These are phyloP conservation scores for Drosophila demipolita DNA, from an alignment of 2,888 invertebrate species.

Conservation along the genomic window DNA sequence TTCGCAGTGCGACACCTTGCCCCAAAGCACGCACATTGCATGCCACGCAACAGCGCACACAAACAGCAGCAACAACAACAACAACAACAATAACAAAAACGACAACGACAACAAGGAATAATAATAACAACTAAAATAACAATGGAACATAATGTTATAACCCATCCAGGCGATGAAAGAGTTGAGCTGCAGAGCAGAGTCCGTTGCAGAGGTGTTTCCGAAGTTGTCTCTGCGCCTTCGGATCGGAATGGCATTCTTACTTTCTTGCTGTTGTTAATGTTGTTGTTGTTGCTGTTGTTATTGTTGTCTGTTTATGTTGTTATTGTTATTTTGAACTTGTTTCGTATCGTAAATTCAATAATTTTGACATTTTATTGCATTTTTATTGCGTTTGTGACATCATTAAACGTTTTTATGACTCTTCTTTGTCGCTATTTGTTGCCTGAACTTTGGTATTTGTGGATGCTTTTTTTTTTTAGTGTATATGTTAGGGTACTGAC, in stretches of 20 bases:
- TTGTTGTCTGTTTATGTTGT: conserved; percentile 39
- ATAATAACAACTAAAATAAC: conserved; percentile 57
- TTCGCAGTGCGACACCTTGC: conserved; percentile 77
- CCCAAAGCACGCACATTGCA: conserved; percentile 71
- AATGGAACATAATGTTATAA: conserved; percentile 75
- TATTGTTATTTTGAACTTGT: conserved; percentile 75
- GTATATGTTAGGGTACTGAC: background rate
- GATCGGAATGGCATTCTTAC: conserved; percentile 48
- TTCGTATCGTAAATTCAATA: conserved; percentile 81
- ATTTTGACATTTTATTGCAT: conserved; percentile 81
- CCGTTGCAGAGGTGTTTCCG: conserved; percentile 70
- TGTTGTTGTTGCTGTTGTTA: conserved; percentile 41
- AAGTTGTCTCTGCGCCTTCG: conserved; percentile 49
- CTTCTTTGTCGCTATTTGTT: conserved; percentile 76
- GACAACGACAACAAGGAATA: conserved; percentile 49
- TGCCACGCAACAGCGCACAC: conserved; percentile 63
- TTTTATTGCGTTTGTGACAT: conserved; percentile 81
- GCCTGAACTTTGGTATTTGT: conserved; percentile 65
- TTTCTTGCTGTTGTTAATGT: conserved; percentile 51
- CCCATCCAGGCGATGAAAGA: conserved; percentile 72
- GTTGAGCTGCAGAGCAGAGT: conserved; percentile 43
- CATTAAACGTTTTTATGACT: conserved; percentile 79
- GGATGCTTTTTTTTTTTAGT: conserved; percentile 10
- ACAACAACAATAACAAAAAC: conserved; percentile 30
- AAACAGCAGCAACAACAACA: conserved; percentile 36